A percentile compares a stretch with the other conserved stretches of the same genome.
Conservation (phyloP, 2,888 invertebrate genomes). For the Dicycla oo region DNA sequence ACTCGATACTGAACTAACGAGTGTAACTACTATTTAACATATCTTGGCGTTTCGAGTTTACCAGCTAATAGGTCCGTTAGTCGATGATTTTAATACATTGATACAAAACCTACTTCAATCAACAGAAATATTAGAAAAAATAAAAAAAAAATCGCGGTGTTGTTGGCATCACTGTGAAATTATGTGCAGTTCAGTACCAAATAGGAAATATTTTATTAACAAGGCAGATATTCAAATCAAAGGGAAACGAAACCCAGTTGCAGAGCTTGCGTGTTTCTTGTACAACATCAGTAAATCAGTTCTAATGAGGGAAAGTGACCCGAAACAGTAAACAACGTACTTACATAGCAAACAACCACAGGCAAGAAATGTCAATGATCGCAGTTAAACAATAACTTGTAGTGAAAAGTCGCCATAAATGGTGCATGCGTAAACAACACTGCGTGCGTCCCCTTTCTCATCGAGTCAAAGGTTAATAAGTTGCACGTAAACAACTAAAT, state of each 20-base stretch:
- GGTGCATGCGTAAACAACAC: conserved; percentile 44
- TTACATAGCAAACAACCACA: conserved; percentile 21
- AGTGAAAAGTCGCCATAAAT: conserved; percentile 50
- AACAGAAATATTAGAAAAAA: not conserved
- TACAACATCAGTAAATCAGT: conserved; percentile 43
- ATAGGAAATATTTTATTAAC: conserved; percentile 4
- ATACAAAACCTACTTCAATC: not conserved
- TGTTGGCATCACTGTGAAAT: not conserved
- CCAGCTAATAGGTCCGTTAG: conserved; percentile 14
- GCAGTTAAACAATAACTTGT: conserved; percentile 40
- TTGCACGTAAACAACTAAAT: conserved; percentile 50
- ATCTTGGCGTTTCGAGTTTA: conserved; percentile 4
- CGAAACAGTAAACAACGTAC: conserved; percentile 39
- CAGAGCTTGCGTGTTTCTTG: conserved; percentile 34
- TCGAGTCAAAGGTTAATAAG: conserved; percentile 60
- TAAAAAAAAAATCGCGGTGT: not conserved
- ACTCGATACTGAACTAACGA: conserved; percentile 53
- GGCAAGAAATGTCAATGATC: conserved; percentile 43
- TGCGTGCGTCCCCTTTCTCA: conserved; percentile 56
- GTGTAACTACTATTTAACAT: conserved; percentile 37
- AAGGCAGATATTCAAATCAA: conserved; percentile 17
- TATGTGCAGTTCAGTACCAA: not conserved
- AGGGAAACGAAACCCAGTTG: conserved; percentile 14
- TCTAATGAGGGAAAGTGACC: conserved; percentile 54
- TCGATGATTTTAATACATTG: not conserved